A percentile compares a stretch with the other conserved stretches of the same genome.
These are phyloP conservation scores for Abrostola tripartita DNA, from an alignment of 2,888 invertebrate genomes.

Conservation along the genomic window DNA sequence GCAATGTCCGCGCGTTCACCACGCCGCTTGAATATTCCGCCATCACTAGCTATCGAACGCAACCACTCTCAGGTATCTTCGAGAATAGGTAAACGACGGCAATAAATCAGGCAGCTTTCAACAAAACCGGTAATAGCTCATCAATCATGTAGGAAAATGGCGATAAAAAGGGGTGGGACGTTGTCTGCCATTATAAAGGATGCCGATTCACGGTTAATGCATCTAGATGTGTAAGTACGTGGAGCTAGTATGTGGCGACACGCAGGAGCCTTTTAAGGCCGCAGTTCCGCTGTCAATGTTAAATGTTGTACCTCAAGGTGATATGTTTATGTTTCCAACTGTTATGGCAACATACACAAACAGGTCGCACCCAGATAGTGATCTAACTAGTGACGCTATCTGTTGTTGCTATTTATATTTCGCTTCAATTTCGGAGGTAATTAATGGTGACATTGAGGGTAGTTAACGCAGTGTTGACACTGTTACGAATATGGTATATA, in stretches of 20 bases:
- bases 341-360: constrained; percentile 72
- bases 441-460: constrained; percentile 66
- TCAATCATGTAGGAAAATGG: constrained; percentile 77
- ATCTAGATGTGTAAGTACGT: constrained; percentile 19
- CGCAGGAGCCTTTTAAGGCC: constrained; percentile 46
- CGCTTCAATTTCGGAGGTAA: constrained; percentile 58
- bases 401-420: constrained; percentile 71
- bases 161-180: constrained; percentile 63
- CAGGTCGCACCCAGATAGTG: constrained; percentile 74
- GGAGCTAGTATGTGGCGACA: constrained; percentile 32
- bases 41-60: constrained; percentile 18
- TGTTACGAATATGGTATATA: constrained; percentile 3
- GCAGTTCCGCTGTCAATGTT: constrained; percentile 43
- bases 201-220: constrained; percentile 48
- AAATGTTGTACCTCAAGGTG: constrained; percentile 56
- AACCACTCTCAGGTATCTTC: constrained; percentile 43
- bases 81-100: constrained; percentile 52
- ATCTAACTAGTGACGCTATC: constrained; percentile 79
- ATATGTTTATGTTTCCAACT: constrained; percentile 64
- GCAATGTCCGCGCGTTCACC: constrained; percentile 61
- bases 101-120: constrained; percentile 67
- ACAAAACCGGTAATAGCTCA: constrained; percentile 73
- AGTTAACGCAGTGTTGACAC: constrained; percentile 35
- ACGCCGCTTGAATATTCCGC: constrained; percentile 70
- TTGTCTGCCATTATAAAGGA: constrained; percentile 49